phyloP scores from a whole-genome alignment of 2,113 vertebrate species.

The Varanus salvator region DNA sequence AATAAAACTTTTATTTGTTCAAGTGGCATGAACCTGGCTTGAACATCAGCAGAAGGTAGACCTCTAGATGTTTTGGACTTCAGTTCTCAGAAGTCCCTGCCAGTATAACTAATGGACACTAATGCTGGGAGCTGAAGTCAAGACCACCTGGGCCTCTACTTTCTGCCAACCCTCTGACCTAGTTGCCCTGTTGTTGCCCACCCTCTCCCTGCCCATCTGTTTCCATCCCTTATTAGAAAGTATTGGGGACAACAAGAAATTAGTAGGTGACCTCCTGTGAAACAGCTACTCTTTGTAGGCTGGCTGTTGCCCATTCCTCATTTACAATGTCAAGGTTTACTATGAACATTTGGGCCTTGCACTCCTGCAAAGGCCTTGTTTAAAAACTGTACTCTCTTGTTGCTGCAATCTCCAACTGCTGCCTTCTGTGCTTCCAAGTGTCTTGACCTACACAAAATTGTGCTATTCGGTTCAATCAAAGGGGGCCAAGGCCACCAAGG shows the following conservation, averaged over 20 bases:
- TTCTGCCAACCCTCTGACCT: too few species aligned
- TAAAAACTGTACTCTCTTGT: neutral
- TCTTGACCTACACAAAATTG: slow-evolving; percentile 24
- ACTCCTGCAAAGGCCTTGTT: neutral
- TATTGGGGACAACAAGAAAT: too few species aligned
- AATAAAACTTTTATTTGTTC: neutral
- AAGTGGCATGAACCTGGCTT: neutral
- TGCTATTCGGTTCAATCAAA: slow-evolving; percentile 6
- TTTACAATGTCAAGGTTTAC: neutral
- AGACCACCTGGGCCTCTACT: too few species aligned
- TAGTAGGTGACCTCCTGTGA: too few species aligned
- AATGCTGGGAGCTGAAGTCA: too few species aligned
- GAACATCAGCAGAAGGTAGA: neutral
- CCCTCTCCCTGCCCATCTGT: neutral
- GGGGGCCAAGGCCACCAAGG: neutral
- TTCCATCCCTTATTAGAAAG: neutral
- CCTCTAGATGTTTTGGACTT: too few species aligned
- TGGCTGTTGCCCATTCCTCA: too few species aligned
- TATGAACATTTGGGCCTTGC: neutral
- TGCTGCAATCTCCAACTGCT: neutral
- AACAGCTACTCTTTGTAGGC: too few species aligned
- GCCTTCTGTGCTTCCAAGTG: neutral
- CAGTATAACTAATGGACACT: too few species aligned
- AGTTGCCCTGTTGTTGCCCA: too few species aligned
- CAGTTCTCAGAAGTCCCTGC: too few species aligned